Base-by-base conservation (phyloP, 1,140 invertebrate species). In the Cataglyphis hispanica region DNA sequence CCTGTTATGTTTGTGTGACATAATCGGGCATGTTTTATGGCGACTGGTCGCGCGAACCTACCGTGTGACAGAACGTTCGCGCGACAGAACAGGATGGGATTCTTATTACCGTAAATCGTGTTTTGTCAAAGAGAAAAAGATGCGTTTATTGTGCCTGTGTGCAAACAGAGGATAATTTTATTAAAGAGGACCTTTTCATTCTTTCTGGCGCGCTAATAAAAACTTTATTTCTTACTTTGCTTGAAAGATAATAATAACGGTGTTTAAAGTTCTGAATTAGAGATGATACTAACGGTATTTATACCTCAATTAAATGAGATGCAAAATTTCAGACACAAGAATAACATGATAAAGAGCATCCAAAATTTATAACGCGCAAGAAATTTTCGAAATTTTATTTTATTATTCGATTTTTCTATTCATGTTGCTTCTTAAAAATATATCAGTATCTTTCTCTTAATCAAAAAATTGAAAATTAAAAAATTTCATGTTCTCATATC, bases 1-100 rank as follows among this genome's bases (percentile, higher is more conserved):
- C 34, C 40, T 46, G 64, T 80, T 84, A 87, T 60, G 64, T 75
- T 87, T 7, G 58, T 91, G 78, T 93, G 91, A 91, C 88, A 91
- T 91, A 92, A 92, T 91, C 91, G 70, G 84, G 43, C 63, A 61
- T 69, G 81, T 80, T 86, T 86, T 85, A 66, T 72, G 84, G 78
- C 86, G 88, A 91, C 89, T 85, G 67, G 83, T 75, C 72, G 60
- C 67, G 83, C 67, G 83, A 83, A 27, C 16, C 34, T 25, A 10
- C 11, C 13, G 63, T 11, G 4, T 16, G 31, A 86, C 85, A n/a
- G 46, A 50, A 50, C 40, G 46, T 64, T 19, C 56, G 72, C 58
- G 22, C 50, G 8, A 53, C 10, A 60, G 10, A 4, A n/a, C 22
- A 46, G 27, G 43, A 60, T 72, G 19, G 25, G 34, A 70, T 61